phyloP scores from a whole-genome alignment of 2,888 invertebrate species.

The Drosophila kuntzei region DNA sequence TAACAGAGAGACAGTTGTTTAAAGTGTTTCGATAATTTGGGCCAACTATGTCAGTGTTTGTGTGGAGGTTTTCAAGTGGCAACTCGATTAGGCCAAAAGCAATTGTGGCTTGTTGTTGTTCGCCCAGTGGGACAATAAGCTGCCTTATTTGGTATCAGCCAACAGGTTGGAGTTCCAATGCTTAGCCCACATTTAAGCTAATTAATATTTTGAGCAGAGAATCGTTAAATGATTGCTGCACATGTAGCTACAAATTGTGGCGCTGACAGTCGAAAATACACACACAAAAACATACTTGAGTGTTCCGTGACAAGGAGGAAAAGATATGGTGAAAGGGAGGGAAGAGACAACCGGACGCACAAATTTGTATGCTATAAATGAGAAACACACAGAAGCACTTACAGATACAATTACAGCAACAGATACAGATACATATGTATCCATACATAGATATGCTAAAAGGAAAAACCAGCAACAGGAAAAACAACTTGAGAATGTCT shows the following conservation, averaged over 20 bases:
- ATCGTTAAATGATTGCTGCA: conserved; percentile 56
- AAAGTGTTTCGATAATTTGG: conserved; percentile 51
- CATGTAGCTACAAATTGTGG: conserved; percentile 65
- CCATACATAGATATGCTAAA: conserved; percentile 35
- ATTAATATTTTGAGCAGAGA: conserved; percentile 73
- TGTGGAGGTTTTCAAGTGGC: conserved; percentile 3
- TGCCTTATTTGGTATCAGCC: conserved; percentile 20
- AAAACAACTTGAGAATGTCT: conserved; percentile 57
- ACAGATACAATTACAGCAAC: conserved; percentile 22
- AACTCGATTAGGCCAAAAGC: conserved; percentile 9
- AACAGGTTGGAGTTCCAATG: conserved; percentile 16
- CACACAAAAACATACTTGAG: conserved; percentile 7
- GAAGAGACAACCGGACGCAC: conserved; percentile 39
- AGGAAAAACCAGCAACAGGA: conserved; percentile 62
- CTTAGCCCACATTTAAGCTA: conserved; percentile 48
- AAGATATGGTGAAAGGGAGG: conserved; percentile 4
- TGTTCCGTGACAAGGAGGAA: neutral
- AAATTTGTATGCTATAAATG: conserved; percentile 46
- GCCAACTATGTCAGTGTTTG: too few species aligned
- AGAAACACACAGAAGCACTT: conserved; percentile 28
- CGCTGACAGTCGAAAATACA: conserved; percentile 35
- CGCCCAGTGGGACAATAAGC: conserved; percentile 14
- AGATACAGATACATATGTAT: conserved; percentile 27
- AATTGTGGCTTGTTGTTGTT: neutral
- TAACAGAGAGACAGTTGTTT: conserved; percentile 18